Evolutionary conservation across 2,888 invertebrate species (phyloP), one percentile per base, ranked within the genome.

Genomic region (Apamea monoglypha): DNA sequence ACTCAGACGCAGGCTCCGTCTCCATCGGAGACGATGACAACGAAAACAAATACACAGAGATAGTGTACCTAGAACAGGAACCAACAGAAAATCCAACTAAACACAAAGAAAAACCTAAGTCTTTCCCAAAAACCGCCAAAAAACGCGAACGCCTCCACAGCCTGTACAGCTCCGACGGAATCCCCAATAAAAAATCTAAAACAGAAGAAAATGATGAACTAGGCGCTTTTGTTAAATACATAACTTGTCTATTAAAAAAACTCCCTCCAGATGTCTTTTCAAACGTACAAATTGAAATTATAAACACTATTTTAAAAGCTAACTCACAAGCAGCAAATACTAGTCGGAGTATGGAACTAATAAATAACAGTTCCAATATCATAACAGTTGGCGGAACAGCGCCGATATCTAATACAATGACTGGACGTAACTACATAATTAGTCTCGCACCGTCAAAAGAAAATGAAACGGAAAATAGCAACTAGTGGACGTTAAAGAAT

Each of bases 281-380:
- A 0, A 92, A 92, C 78, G 86, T 95, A 0, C 96, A 96, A 87
- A 87, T 93, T 77, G 95, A 95, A 6, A 94, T 96, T 0, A 91
- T 96, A 0, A 94, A 92, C 70, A 80, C 93, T 6, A 93, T 96
- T 29, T 91, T 95, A 90, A 93, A 86, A 21, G 92, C 94, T 0
- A 93, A 94, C 18, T 53, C 79, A 2, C 86, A 75, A 66, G 59
- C 29, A 7, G 66, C 61, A 0, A 81, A 53, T 84, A 84, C 84
- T 44, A 84, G 44, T 80, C 66, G 50, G 47, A 74, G 61, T 86
- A 56, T 18, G 2, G 74, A 82, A 53, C 80, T 12, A 18, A 53
- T 56, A 74, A 69, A 61, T 72, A 68, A 66, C 7, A 63, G 64
- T n/a, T 29, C 78, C 12, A 79, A 73, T 81, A 59, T 85, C 0